A percentile compares a stretch with the other conserved stretches of the same genome.
Conservation (phyloP, 2,113 vertebrate genomes). For the Platichthys stellatus region DNA sequence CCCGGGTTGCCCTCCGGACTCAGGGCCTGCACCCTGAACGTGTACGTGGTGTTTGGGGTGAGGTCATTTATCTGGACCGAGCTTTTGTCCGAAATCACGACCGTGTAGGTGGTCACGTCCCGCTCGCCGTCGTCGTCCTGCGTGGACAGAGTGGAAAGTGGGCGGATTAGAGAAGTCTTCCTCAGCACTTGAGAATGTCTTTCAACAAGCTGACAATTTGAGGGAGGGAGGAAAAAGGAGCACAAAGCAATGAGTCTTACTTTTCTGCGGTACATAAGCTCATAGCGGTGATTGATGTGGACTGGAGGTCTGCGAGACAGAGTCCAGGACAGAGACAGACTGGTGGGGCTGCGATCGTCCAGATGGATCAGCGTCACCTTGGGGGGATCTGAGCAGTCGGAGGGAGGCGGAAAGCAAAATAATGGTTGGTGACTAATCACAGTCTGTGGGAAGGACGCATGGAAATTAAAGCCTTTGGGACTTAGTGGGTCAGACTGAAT, state of each 20-base stretch:
- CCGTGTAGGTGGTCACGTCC: constrained; percentile 93
- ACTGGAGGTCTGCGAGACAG: constrained; percentile 86
- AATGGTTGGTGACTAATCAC: constrained; percentile 70
- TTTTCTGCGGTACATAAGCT: constrained; percentile 97
- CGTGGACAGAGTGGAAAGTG: neutral
- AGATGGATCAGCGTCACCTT: constrained; percentile 89
- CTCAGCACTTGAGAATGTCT: neutral
- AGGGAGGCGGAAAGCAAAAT: constrained; percentile 62
- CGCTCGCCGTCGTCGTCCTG: constrained; percentile 81
- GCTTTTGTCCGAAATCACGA: constrained; percentile 88
- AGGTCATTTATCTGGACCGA: constrained; percentile 87
- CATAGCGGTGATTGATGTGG: constrained; percentile 88
- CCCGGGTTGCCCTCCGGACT: constrained; percentile 85
- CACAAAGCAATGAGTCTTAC: constrained; percentile 72
- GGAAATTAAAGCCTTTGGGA: constrained; percentile 61
- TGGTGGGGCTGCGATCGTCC: constrained; percentile 86
- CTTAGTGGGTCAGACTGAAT: constrained; percentile 56
- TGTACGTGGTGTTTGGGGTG: constrained; percentile 86
- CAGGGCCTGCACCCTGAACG: constrained; percentile 90
- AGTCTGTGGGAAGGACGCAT: constrained; percentile 48
- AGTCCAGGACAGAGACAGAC: constrained; percentile 89
- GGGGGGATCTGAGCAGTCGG: constrained; percentile 85
- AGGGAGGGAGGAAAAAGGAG: constrained; percentile 3
- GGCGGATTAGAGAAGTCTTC: neutral
- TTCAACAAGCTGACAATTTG: neutral